phyloP scores from a whole-genome alignment of 2,113 vertebrate genomes.

The Atherinomorus stipes region DNA sequence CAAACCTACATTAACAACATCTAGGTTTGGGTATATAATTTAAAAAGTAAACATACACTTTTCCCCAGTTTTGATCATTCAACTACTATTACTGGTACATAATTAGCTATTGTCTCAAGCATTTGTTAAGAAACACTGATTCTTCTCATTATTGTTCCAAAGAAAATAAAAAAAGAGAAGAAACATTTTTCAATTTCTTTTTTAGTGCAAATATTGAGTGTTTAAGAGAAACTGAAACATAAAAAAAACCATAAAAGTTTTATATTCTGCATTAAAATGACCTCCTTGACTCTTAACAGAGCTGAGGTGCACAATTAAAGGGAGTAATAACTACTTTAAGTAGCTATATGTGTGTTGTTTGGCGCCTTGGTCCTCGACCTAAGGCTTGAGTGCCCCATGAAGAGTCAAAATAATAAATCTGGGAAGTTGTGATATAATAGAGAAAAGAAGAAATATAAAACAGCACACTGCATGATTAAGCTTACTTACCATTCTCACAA shows the following conservation, averaged over 20 bases:
- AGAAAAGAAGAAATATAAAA: not conserved
- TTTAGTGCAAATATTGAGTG: too few species aligned
- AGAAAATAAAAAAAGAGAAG: too few species aligned
- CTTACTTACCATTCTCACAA: not conserved
- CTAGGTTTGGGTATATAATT: too few species aligned
- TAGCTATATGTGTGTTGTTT: not conserved
- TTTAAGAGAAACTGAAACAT: slow-evolving; percentile 2
- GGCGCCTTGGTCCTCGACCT: not conserved
- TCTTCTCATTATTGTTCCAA: too few species aligned
- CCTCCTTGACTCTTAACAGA: not conserved
- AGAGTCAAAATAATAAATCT: not conserved
- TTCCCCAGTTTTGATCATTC: too few species aligned
- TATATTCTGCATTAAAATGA: not conserved
- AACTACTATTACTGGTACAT: too few species aligned
- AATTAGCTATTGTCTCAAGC: too few species aligned
- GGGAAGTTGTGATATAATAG: not conserved
- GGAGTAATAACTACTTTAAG: not conserved
- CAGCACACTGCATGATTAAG: not conserved
- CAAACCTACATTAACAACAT: too few species aligned
- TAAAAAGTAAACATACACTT: too few species aligned
- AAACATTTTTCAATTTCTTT: too few species aligned
- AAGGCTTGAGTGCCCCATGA: not conserved
- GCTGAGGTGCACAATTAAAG: not conserved
- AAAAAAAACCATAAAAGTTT: not conserved
- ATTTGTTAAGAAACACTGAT: too few species aligned